A percentile compares a stretch with the other conserved stretches of the same genome.
These are phyloP conservation scores for Elachura formosa DNA, from an alignment of 2,113 vertebrate genomes.

Conservation along the genomic window DNA sequence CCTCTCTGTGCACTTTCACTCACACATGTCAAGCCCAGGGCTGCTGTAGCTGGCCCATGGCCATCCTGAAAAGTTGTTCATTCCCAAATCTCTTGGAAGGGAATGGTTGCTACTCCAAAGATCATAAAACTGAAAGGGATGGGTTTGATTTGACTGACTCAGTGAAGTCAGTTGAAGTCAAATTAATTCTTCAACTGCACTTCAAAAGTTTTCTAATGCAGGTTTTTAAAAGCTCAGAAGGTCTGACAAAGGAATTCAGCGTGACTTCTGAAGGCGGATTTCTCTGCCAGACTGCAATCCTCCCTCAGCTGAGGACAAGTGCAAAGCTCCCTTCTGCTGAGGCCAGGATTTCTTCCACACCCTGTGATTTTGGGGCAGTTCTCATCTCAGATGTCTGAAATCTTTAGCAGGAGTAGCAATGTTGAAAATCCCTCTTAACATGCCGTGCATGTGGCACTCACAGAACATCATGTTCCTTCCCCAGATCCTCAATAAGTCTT, in stretches of 20 bases:
- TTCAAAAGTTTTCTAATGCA: neutral
- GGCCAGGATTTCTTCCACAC: neutral
- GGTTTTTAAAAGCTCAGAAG: neutral
- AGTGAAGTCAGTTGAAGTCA: neutral
- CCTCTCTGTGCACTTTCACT: neutral
- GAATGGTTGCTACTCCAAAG: neutral
- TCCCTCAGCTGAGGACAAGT: neutral
- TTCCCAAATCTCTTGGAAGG: neutral
- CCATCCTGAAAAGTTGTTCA: neutral
- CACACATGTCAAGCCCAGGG: neutral
- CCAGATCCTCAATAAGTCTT: neutral
- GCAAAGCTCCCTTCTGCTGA: neutral
- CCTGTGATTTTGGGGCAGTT: neutral
- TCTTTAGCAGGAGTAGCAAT: neutral
- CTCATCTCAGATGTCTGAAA: neutral
- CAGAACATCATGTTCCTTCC: neutral
- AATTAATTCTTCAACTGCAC: neutral
- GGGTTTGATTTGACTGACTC: neutral
- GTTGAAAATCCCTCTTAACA: neutral
- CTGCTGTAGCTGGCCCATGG: neutral
- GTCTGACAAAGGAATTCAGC: neutral
- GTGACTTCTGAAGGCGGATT: neutral
- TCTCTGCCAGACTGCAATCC: neutral
- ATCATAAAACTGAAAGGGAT: neutral
- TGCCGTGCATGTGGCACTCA: neutral